Evolutionary conservation across 2,113 vertebrate species (phyloP).

Genomic region (Spilogale gracilis): DNA sequence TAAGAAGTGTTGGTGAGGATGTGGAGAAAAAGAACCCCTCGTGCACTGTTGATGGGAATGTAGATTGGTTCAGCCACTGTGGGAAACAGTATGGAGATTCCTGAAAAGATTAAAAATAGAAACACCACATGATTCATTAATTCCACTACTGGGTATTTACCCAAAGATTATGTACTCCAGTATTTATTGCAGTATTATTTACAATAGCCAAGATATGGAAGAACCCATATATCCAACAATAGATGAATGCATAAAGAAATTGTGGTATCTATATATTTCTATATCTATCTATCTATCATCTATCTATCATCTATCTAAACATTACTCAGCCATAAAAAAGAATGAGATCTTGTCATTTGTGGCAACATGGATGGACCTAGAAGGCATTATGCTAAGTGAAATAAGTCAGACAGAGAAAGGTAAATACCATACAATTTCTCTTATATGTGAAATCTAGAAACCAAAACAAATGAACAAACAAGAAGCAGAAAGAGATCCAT

Average conservation of each 20-base stretch:
- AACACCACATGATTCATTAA: background rate
- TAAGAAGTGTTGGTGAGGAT: background rate
- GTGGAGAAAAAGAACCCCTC: background rate
- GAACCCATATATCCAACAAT: background rate
- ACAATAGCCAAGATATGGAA: background rate
- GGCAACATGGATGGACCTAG: background rate
- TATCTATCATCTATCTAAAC: background rate
- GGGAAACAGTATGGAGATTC: background rate
- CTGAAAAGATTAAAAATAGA: background rate
- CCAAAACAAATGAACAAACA: background rate
- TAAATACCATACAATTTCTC: background rate
- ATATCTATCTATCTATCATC: background rate
- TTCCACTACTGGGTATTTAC: background rate
- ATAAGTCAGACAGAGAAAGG: background rate
- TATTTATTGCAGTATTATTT: background rate
- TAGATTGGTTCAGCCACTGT: background rate
- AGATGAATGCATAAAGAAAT: background rate
- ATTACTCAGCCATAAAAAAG: background rate
- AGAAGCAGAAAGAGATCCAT: background rate
- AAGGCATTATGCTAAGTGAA: background rate
- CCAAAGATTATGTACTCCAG: background rate
- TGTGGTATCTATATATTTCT: background rate
- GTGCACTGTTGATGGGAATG: background rate
- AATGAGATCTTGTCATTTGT: background rate
- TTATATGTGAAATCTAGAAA: background rate